Base-by-base conservation (phyloP, 35 echinoderm and acorn worm genomes). In the Lytechinus variegatus region DNA sequence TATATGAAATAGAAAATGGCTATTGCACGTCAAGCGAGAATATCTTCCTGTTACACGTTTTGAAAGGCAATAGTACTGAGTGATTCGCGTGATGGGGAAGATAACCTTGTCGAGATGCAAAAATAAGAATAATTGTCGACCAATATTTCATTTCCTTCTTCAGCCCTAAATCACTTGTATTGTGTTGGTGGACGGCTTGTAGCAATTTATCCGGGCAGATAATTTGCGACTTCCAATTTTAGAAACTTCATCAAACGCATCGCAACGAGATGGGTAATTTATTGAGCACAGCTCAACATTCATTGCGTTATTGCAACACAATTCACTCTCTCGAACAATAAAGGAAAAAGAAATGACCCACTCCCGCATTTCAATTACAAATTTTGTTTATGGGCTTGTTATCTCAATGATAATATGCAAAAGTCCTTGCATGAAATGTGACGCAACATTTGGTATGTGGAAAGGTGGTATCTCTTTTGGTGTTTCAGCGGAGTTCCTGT, bases 201-300 rank as follows among this genome's bases (percentile, higher is more conserved):
- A 21, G 19, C 66, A 79, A 79, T 79, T 79, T 79, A 79, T 16
- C 66, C 66, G 14, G 16, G 66, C 66, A 79, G 66, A 79, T 79
- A 79, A 79, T 79, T 79, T 79, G 66, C 66, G 66, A 79, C 66
- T 79, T 79, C 66, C 66, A 79, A 79, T 79, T 79, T 79, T 79
- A 79, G 66, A 79, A 44, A 79, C 66, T 79, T 79, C 66, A n/a
- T 79, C 66, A 24, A 79, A 79, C 19, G 66, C 21, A 79, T 79
- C 19, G 66, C 66, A n/a, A 79, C n/a, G 66, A 79, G 66, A 79
- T 79, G 16, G 66, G 66, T 79, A 79, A 79, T 79, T 79, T 79
- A 79, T 79, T 79, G 66, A 6, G 21, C 19, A 16, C 66, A 79
- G 66, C 16, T 79, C 8, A 7, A 79, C 66, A 79, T 79, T 79